These are phyloP conservation scores for Pogonocichla stellata DNA, from an alignment of 2,113 vertebrate species.

Conservation along the genomic window DNA sequence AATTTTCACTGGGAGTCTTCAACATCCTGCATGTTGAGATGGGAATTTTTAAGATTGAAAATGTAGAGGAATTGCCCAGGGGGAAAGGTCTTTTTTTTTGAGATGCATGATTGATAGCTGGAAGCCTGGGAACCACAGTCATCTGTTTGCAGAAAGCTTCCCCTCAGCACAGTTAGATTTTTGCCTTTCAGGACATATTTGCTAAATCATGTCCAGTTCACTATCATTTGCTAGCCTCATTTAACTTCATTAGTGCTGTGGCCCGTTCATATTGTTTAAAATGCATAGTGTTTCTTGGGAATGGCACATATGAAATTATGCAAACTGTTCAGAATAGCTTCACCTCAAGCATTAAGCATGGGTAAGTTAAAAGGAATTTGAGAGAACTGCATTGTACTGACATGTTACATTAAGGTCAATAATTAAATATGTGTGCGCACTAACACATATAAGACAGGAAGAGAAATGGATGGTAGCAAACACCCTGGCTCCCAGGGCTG, in stretches of 20 bases:
- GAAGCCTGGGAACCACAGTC: background rate
- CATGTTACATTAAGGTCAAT: constrained; percentile 28
- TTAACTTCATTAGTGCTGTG: constrained; percentile 24
- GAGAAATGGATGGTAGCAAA: background rate
- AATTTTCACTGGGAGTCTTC: background rate
- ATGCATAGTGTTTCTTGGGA: constrained; percentile 14
- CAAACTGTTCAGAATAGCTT: constrained; percentile 11
- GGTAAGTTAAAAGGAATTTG: constrained; percentile 28
- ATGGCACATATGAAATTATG: background rate
- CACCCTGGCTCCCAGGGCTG: background rate
- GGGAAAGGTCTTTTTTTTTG: background rate
- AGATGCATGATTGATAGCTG: background rate
- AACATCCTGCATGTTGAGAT: background rate
- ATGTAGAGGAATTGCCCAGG: background rate
- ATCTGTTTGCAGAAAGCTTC: background rate
- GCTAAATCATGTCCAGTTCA: constrained; percentile 21
- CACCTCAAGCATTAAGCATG: background rate
- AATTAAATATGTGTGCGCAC: background rate
- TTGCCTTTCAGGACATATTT: constrained; percentile 40
- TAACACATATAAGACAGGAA: background rate
- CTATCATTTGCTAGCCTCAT: constrained; percentile 23
- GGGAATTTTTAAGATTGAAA: background rate
- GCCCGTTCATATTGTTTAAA: background rate
- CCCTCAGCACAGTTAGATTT: background rate
- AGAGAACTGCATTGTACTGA: constrained; percentile 6